Base-by-base conservation (phyloP, 2,113 vertebrate genomes). In the Rissa tridactyla region DNA sequence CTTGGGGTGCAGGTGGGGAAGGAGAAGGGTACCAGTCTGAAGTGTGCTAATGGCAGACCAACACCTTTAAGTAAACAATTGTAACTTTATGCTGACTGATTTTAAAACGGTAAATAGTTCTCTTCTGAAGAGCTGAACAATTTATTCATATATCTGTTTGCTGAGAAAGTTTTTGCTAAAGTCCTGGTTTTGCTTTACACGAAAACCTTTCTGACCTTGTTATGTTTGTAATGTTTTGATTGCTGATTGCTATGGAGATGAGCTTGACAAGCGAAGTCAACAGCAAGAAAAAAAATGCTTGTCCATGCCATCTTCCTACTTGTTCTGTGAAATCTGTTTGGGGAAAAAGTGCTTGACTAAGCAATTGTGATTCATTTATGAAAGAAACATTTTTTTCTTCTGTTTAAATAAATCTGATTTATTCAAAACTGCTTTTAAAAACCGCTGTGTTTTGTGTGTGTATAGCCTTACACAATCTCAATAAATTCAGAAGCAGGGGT, bases 81-180 rank as follows among this genome's bases (percentile, higher is more conserved):
- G 5, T 58, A 61, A 49, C 16, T 86, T 61, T 21, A 42, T 65
- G 65, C 30, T 76, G 72, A 10, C 58, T 70, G 38, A 18, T 82
- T 83, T 30, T 70, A 81, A 83, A 95, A 47, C 11, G 61, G 27
- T 58, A 36, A 96, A 55, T 86, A 61, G 4, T 86, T 97, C 86
- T 96, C 62, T 96, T 92, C 77, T 92, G 60, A 93, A 75, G 80
- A 97, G 79, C 90, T 95, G 80, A 94, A 96, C 69, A 95, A 72
- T 64, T 94, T 86, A 70, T 96, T 97, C 73, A 94, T 71, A 51
- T 83, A 64, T 9, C 72, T 57, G 10, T 94, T 95, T 98, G 88
- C 93, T 92, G 34, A 97, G 94, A 86, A 95, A 97, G 68, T 88
- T 97, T 88, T 96, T 98, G 96, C 93, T 98, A 75, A 98, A 98